These are phyloP conservation scores for Halyomorpha halys DNA, from an alignment of 1,140 invertebrate genomes.

Conservation along the genomic window DNA sequence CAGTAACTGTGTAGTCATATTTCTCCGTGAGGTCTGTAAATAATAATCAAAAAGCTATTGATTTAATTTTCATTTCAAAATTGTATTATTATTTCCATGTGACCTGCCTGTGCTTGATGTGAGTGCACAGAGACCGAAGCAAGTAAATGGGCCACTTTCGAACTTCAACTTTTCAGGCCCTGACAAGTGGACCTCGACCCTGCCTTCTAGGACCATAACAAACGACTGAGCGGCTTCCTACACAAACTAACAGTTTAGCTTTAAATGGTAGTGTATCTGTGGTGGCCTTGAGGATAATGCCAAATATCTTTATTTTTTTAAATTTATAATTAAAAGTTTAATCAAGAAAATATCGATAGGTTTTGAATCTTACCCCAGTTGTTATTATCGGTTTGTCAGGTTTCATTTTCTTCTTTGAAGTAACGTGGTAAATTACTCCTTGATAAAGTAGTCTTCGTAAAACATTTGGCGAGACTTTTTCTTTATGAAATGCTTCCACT, in stretches of 20 bases:
- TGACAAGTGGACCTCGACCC: slow-evolving; percentile 18
- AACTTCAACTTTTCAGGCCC: slow-evolving; percentile 25
- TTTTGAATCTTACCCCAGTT: slow-evolving; percentile 1
- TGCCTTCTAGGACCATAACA: slow-evolving; percentile 26
- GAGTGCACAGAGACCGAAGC: slow-evolving; percentile 26
- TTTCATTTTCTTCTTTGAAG: slow-evolving; percentile 13
- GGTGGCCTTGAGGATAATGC: too few species aligned
- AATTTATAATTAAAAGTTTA: too few species aligned
- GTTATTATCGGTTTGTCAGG: not conserved
- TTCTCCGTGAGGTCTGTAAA: slow-evolving; percentile 6
- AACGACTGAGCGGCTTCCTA: slow-evolving; percentile 20
- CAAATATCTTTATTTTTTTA: too few species aligned
- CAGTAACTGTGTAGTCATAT: slow-evolving; percentile 20
- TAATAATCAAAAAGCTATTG: not conserved
- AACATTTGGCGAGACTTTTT: slow-evolving; percentile 17
- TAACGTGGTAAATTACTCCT: slow-evolving; percentile 20
- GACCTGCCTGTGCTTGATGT: not conserved
- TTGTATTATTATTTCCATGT: too few species aligned
- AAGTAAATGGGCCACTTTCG: slow-evolving; percentile 25
- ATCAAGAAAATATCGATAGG: too few species aligned
- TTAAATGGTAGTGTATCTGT: not conserved
- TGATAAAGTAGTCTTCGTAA: slow-evolving; percentile 18
- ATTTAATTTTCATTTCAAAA: too few species aligned
- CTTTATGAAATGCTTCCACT: slow-evolving; percentile 16
- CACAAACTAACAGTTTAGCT: slow-evolving; percentile 1